phyloP scores from a whole-genome alignment of 2,113 vertebrate species.

The Engystomops pustulosus region DNA sequence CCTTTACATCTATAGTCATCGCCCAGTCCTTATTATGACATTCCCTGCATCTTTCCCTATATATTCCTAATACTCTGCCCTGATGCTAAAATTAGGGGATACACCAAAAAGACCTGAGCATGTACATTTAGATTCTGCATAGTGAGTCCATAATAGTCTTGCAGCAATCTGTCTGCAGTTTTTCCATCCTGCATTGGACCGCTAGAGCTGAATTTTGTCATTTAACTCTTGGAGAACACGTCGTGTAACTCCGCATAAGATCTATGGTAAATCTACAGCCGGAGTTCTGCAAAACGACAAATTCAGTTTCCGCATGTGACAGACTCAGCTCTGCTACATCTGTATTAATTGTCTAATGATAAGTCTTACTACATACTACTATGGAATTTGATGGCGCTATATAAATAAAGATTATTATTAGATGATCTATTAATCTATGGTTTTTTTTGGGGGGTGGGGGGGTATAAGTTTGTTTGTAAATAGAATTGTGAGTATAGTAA shows the following conservation, averaged over 20 bases:
- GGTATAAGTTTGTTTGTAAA: neutral
- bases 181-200: neutral
- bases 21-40: neutral
- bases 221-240: neutral
- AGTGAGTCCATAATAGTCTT: neutral
- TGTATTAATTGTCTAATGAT: neutral
- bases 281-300: neutral
- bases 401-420: too few species aligned
- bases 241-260: neutral
- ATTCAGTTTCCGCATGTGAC: neutral
- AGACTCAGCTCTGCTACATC: neutral
- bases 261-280: neutral
- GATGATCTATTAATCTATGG: too few species aligned
- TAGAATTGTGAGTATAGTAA: neutral
- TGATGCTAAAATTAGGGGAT: neutral
- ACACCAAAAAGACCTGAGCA: neutral
- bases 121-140: neutral
- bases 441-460: too few species aligned
- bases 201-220: neutral
- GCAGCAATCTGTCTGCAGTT: neutral
- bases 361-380: neutral
- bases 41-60: neutral
- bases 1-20: neutral
- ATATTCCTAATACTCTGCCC: neutral
- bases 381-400: too few species aligned